These are phyloP conservation scores for Drosophila novamexicana DNA, from an alignment of 1,140 invertebrate genomes.

Conservation along the genomic window DNA sequence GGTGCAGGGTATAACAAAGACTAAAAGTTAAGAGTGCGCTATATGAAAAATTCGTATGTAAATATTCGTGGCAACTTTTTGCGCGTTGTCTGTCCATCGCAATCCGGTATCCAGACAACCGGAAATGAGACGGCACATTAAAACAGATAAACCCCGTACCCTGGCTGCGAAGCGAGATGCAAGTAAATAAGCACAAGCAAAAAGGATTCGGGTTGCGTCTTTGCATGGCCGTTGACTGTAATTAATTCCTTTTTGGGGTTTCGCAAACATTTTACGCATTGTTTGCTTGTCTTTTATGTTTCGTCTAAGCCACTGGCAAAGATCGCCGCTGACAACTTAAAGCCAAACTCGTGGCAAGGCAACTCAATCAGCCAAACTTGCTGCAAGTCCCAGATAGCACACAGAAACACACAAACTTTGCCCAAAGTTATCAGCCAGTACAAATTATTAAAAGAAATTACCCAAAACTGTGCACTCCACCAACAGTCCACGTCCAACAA, in stretches of 20 bases:
- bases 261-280: constrained; percentile 77
- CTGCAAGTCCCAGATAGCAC: constrained; percentile 25
- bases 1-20: constrained; percentile 20
- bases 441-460: constrained; percentile 62
- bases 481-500: constrained; percentile 63
- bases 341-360: constrained; percentile 57
- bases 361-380: constrained; percentile 75
- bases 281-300: constrained; percentile 80
- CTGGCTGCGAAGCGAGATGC: constrained; percentile 16
- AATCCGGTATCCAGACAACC: constrained; percentile 11
- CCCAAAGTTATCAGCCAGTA: constrained; percentile 65
- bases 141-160: constrained; percentile 46
- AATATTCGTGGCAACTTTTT: constrained; percentile 63
- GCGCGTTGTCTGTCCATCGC: constrained; percentile 8
- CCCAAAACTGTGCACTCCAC: constrained; percentile 17
- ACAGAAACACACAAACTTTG: constrained; percentile 23
- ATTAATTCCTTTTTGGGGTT: constrained; percentile 76
- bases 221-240: constrained; percentile 65
- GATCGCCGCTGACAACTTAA: constrained; percentile 74
- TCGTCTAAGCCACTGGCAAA: constrained; percentile 66
- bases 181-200: constrained; percentile 12
- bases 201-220: constrained; percentile 41
- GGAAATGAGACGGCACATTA: constrained; percentile 23
- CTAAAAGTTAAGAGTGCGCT: constrained; percentile 51
- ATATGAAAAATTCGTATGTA: constrained; percentile 58